Conservation (phyloP, 1,140 invertebrate species). For the Bombus polaris region DNA sequence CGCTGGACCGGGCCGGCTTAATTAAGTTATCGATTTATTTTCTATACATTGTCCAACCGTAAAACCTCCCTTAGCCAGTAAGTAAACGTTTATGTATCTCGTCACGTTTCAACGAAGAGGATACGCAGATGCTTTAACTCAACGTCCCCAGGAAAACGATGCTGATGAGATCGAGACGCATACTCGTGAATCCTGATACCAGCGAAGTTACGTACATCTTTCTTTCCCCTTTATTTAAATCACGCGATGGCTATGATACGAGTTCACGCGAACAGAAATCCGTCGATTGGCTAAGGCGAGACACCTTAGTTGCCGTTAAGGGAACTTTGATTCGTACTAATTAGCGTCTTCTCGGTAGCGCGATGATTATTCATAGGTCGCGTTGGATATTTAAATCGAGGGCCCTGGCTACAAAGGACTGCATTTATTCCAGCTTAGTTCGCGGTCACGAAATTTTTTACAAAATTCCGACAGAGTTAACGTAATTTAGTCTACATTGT, state of each 20-base stretch:
- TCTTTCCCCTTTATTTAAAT: constrained; percentile 33
- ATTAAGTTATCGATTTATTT: constrained; percentile 81
- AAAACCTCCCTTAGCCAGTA: constrained; percentile 53
- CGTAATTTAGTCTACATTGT: background rate
- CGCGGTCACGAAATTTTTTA: background rate
- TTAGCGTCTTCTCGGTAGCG: constrained; percentile 13
- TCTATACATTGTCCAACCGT: constrained; percentile 70
- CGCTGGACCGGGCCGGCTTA: constrained; percentile 68
- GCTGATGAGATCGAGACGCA: constrained; percentile 47
- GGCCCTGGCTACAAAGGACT: background rate
- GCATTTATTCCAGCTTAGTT: background rate
- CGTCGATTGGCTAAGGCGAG: background rate
- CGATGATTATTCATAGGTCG: constrained; percentile 15
- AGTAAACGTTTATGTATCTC: constrained; percentile 66
- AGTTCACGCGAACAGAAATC: constrained; percentile 9
- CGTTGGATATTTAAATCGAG: constrained; percentile 32
- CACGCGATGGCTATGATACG: background rate
- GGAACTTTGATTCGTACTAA: constrained; percentile 25
- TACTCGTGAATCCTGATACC: constrained; percentile 30
- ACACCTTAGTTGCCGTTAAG: constrained; percentile 10
- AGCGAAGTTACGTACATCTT: background rate
- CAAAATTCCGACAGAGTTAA: background rate
- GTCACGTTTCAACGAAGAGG: constrained; percentile 60
- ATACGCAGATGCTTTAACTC: constrained; percentile 36
- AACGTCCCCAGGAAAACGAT: constrained; percentile 38